Percentiles rank a stretch among this genome's conserved stretches.
Evolutionary conservation across 1,140 invertebrate genomes (phyloP).

Genomic region (Diachasma alloeum): DNA sequence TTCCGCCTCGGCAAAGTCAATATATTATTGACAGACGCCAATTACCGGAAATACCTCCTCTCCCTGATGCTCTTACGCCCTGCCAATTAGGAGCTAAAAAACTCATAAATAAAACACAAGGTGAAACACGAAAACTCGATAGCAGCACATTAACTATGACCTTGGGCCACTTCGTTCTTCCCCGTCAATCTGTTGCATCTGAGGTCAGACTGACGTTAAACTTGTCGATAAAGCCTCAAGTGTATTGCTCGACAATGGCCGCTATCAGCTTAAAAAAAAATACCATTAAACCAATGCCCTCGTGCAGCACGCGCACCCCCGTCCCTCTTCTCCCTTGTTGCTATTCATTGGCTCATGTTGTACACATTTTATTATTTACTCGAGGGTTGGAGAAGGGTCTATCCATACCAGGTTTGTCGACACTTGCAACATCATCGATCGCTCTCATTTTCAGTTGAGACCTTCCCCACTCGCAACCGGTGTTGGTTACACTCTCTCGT

Average conservation of each 20-base stretch:
- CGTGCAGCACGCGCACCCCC: not conserved
- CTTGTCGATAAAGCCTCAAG: not conserved
- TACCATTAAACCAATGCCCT: not conserved
- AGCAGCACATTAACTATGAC: not conserved
- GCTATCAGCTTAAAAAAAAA: not conserved
- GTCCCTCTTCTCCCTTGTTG: not conserved
- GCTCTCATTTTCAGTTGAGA: constrained; percentile 35
- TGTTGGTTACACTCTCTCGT: constrained; percentile 24
- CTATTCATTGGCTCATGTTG: not conserved
- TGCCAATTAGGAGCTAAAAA: too few relatives aligned
- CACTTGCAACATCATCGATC: constrained; percentile 36
- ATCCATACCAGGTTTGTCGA: constrained; percentile 4
- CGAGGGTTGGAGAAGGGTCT: not conserved
- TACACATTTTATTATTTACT: not conserved
- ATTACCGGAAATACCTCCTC: not conserved
- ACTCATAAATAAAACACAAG: not conserved
- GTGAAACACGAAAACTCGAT: not conserved
- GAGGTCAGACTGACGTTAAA: constrained; percentile 7
- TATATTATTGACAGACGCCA: not conserved
- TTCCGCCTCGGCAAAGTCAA: too few relatives aligned
- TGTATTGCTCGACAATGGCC: not conserved
- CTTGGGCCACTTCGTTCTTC: not conserved
- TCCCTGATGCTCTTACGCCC: too few relatives aligned
- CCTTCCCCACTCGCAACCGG: constrained; percentile 14
- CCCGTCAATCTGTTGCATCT: not conserved